Evolutionary conservation across 1,140 invertebrate species (phyloP).

Genomic region (Dendrolimus kikuchii): DNA sequence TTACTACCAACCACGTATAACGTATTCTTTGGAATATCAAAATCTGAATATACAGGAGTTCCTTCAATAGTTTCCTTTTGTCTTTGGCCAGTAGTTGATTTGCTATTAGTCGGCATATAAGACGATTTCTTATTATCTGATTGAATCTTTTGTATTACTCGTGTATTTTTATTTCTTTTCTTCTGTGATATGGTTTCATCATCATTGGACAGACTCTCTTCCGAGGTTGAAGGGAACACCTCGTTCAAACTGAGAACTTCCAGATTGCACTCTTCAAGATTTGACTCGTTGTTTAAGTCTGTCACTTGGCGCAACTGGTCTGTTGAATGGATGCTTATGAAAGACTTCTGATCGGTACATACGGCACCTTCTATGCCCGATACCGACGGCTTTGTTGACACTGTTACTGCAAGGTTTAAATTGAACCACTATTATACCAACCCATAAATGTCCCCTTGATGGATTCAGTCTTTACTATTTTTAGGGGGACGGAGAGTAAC

Average conservation of each 20-base stretch:
- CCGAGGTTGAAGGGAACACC: constrained; percentile 61
- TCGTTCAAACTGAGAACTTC: constrained; percentile 62
- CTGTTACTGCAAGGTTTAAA: constrained; percentile 41
- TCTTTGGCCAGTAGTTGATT: constrained; percentile 43
- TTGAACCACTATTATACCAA: background rate
- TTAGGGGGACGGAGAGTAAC: no score
- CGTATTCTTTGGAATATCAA: constrained; percentile 55
- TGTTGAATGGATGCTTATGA: constrained; percentile 65
- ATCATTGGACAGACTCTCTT: constrained; percentile 55
- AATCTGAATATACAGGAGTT: constrained; percentile 47
- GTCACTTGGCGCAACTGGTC: constrained; percentile 52
- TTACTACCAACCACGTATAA: constrained; percentile 60
- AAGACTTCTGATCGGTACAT: constrained; percentile 52
- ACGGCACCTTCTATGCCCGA: constrained; percentile 32
- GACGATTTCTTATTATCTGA: constrained; percentile 26
- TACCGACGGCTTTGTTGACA: constrained; percentile 47
- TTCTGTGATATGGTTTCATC: constrained; percentile 43
- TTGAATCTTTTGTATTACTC: constrained; percentile 25
- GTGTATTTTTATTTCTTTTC: constrained; percentile 33
- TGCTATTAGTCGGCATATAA: constrained; percentile 51
- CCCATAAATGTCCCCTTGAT: background rate
- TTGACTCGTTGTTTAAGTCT: constrained; percentile 29
- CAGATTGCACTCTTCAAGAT: constrained; percentile 53
- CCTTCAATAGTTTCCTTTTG: constrained; percentile 35
- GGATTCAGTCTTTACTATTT: background rate